Evolutionary conservation across 2,888 invertebrate species (phyloP).

Genomic region (Boloria selene): DNA sequence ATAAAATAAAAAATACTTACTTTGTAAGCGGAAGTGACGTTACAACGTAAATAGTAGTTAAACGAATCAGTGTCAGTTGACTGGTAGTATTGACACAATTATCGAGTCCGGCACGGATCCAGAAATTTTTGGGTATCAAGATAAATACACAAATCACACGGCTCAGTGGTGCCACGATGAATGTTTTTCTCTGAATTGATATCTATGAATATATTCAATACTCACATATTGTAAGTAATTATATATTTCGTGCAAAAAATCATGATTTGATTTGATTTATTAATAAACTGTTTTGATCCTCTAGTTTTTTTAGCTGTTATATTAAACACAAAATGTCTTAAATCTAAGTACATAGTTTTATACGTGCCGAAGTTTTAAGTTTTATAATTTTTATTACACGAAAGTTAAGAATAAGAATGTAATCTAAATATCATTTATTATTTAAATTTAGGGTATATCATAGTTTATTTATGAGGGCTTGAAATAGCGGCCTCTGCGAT

Average conservation of each 20-base stretch:
- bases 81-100: slow-evolving; percentile 37
- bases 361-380: too few species aligned
- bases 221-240: background rate
- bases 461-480: slow-evolving; percentile 40
- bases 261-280: too few species aligned
- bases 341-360: background rate
- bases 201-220: background rate
- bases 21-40: background rate
- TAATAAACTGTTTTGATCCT: too few species aligned
- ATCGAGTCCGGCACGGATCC: slow-evolving; percentile 50
- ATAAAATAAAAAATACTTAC: too few species aligned
- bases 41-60: background rate
- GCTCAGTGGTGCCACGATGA: slow-evolving; percentile 43
- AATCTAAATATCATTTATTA: slow-evolving; percentile 1
- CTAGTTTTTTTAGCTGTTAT: background rate
- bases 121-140: slow-evolving; percentile 49
- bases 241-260: background rate
- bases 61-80: slow-evolving; percentile 25
- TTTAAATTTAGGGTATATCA: slow-evolving; percentile 17
- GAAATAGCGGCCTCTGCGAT: slow-evolving; percentile 47
- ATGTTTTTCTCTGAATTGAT: background rate
- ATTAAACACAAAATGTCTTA: background rate
- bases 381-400: too few species aligned
- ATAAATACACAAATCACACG: slow-evolving; percentile 44
- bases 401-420: background rate